Evolutionary conservation across 1,140 invertebrate species (phyloP), one percentile per base, ranked within the genome.

Genomic region (Saxidomus purpurata): DNA sequence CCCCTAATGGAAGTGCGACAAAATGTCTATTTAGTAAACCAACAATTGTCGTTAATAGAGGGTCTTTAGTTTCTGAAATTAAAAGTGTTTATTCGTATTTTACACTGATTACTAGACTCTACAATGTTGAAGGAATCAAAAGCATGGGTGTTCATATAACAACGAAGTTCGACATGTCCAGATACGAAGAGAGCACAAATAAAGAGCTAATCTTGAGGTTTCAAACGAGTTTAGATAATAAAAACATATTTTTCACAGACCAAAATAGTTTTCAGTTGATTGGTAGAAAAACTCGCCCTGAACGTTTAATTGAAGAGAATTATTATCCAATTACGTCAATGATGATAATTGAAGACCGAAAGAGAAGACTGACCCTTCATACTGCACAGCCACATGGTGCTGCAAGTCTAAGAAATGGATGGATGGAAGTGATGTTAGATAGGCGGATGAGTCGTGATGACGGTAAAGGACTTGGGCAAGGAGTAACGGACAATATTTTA

Each of bases 321-420:
- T 98, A 98, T 94, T 99, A 98, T 94, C 98, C 98, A 0, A 97
- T 98, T 4, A 99, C 98, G 0, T 97, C 97, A 8, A 97, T 97
- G 95, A 97, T 97, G 0, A 98, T 97, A 93, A 97, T 99, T 81
- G 97, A 99, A 95, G 98, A 99, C 92, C 93, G 96, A 0, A 96
- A 95, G n/a, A 85, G 55, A 22, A 80, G 95, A 55, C 91, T 99
- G 0, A 98, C 97, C 0, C 93, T 99, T 17, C 92, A 99, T 19
- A 97, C 98, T 0, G 98, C 98, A 89, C 98, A 98, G 91, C 98
- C 98, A 0, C 98, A 98, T 94, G 98, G 98, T 0, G 98, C 97
- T 0, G 97, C 98, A 0, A 97, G 97, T 67, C 97, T 98, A 94
- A 97, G 98, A 92, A 97, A 97, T 0, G 98, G 98, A 0, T 97